phyloP scores from a whole-genome alignment of 2,888 invertebrate genomes.

The Punctoribates punctum region DNA sequence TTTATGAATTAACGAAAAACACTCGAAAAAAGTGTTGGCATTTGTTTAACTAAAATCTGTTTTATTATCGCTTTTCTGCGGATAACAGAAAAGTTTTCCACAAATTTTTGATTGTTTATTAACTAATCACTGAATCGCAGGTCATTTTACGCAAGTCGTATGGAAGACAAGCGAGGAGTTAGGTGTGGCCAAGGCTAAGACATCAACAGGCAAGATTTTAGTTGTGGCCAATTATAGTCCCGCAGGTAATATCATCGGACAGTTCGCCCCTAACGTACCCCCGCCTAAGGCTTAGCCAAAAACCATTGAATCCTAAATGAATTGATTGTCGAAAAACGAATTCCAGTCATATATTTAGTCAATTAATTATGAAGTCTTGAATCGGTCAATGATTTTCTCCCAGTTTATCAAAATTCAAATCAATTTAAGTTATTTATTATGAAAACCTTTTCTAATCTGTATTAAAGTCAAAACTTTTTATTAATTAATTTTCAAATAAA shows the following conservation, averaged over 20 bases:
- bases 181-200: constrained; percentile 54
- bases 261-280: constrained; percentile 48
- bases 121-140: constrained; percentile 46
- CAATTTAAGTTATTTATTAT: too few relatives aligned
- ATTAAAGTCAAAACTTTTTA: too few relatives aligned
- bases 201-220: constrained; percentile 52
- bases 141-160: constrained; percentile 55
- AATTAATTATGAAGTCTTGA: too few relatives aligned
- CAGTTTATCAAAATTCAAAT: too few relatives aligned
- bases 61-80: background rate
- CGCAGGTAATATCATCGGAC: constrained; percentile 53
- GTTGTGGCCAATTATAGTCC: constrained; percentile 55
- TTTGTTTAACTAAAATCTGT: background rate
- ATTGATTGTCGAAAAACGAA: too few relatives aligned
- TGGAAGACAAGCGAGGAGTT: constrained; percentile 54
- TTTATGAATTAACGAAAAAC: constrained; percentile 2
- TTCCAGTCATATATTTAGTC: too few relatives aligned
- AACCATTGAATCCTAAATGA: too few relatives aligned
- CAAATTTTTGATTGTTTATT: background rate
- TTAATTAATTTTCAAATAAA: too few relatives aligned
- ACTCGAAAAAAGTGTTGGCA: background rate
- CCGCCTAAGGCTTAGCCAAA: too few relatives aligned
- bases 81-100: background rate
- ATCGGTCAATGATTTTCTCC: too few relatives aligned
- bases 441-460: too few relatives aligned